Evolutionary conservation across 2,888 invertebrate genomes (phyloP), one percentile per base, ranked within the genome.

Genomic region (Tenthredo amoena): DNA sequence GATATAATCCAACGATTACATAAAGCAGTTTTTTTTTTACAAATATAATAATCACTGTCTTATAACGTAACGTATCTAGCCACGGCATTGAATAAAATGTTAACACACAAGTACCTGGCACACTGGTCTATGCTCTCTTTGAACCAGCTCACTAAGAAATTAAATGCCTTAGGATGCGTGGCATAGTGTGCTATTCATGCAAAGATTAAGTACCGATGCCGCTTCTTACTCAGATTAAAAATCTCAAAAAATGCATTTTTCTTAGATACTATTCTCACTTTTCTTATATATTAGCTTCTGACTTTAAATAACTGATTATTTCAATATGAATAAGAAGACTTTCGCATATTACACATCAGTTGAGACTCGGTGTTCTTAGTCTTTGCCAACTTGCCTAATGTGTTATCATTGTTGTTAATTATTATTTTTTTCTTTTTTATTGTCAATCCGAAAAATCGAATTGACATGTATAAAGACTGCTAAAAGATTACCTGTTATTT

Each of bases 41-140:
- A 10, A 68, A 58, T 34, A 47, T 65, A 65, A 37, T 88, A 87
- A 88, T 90, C 89, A 89, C 88, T 89, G 89, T 90, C 90, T 89
- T 89, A 90, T 90, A 88, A 87, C 87, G 82, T 88, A 90, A 89
- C 89, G 88, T 89, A 90, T 89, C 90, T 90, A 90, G 90, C 91
- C 90, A 90, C 88, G 89, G 74, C 72, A 82, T 86, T 85, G 26
- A 77, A 58, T 12, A 18, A 89, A 91, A 91, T 90, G 89, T 90
- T 90, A 91, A 91, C 90, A 91, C 90, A 91, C 90, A 90, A 91
- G 92, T 92, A 92, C 92, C 92, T 91, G 91, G 92, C 91, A 91
- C 90, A 91, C 91, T 91, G 91, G 90, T 91, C 91, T 91, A 91
- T 91, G 91, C 92, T 92, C 91, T 92, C 91, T 91, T 89, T 90